These are phyloP conservation scores for Pteruthius melanotis DNA, from an alignment of 2,113 vertebrate species.

Conservation along the genomic window DNA sequence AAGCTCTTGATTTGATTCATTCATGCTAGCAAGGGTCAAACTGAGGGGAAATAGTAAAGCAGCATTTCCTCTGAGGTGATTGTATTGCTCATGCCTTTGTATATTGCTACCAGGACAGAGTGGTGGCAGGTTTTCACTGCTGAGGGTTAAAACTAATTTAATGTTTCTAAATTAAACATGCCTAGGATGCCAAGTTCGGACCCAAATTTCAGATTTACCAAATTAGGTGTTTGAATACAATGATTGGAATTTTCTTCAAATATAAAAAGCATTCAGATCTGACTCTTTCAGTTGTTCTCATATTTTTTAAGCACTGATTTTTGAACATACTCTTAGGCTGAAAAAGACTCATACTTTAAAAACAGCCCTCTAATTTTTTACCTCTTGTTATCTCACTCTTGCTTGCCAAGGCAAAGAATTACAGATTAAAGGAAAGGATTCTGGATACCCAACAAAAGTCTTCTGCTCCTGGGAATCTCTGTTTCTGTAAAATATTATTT, in stretches of 20 bases:
- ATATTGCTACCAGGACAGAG: neutral
- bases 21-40: conserved; percentile 31
- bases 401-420: neutral
- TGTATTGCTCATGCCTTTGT: neutral
- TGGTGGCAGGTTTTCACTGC: neutral
- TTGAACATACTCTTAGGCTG: neutral
- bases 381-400: neutral
- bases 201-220: neutral
- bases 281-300: neutral
- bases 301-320: neutral
- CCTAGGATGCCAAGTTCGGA: neutral
- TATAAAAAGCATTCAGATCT: neutral
- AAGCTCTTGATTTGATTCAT: conserved; percentile 54
- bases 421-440: neutral
- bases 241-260: neutral
- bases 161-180: conserved; percentile 14
- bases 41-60: conserved; percentile 37
- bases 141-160: conserved; percentile 5
- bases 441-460: neutral
- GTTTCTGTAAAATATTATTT: neutral
- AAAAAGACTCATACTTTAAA: neutral
- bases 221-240: neutral
- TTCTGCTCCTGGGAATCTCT: neutral
- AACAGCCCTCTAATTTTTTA: neutral
- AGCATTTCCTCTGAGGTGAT: conserved; percentile 23